Evolutionary conservation across 2,797 vertebrate species (phyloP).

Genomic region (Arrhamphus sclerolepis): DNA sequence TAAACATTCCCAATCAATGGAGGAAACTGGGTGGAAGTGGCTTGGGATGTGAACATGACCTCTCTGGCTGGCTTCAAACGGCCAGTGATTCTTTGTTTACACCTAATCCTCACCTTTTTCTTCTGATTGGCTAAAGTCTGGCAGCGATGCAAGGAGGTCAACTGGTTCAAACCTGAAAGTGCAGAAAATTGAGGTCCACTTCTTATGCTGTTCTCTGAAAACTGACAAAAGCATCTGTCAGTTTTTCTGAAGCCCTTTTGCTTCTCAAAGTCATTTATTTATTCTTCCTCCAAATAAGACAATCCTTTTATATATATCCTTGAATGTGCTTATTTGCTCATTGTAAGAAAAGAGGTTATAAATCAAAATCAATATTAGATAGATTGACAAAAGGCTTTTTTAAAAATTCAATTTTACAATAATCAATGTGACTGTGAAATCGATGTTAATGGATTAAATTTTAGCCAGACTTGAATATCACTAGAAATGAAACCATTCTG

Average conservation of each 20-base stretch:
- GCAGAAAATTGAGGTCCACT: constrained; percentile 10
- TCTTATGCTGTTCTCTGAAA: constrained; percentile 4
- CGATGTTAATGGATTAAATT: no score
- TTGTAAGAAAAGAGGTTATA: no score
- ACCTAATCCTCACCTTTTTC: constrained; percentile 55
- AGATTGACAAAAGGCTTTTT: no score
- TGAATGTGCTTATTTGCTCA: no score
- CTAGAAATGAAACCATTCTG: no score
- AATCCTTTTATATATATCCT: no score
- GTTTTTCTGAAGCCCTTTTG: background rate
- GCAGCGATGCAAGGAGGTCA: constrained; percentile 40
- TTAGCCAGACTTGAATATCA: no score
- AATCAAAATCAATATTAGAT: no score
- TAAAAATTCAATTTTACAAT: no score
- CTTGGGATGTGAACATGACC: constrained; percentile 71
- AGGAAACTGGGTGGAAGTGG: constrained; percentile 76
- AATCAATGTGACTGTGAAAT: no score
- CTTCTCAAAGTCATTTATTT: background rate
- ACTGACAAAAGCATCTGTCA: constrained; percentile 6
- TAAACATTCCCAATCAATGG: constrained; percentile 78
- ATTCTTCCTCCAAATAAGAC: background rate
- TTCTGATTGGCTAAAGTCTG: constrained; percentile 30
- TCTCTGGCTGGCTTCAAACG: constrained; percentile 67
- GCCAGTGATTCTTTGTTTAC: constrained; percentile 64
- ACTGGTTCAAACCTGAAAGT: constrained; percentile 37